Evolutionary conservation across 2,113 vertebrate genomes (phyloP), one percentile per base, ranked within the genome.

Genomic region (Probosciger aterrimus): DNA sequence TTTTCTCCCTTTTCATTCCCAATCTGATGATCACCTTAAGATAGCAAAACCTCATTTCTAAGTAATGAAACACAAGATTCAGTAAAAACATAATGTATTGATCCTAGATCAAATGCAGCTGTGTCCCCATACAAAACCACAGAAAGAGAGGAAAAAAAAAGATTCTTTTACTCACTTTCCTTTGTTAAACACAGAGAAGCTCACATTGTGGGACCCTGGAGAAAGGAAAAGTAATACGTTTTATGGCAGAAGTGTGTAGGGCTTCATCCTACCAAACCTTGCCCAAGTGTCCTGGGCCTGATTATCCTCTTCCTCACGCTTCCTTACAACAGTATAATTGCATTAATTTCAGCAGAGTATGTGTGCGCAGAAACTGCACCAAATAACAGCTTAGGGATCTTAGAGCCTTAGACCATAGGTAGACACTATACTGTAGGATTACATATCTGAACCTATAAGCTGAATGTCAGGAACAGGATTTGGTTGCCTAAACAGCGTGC

Each of bases 161-260:
- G 0, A 31, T 30, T 63, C 1, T 71, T 86, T 67, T 94, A 98
- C 98, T 97, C 92, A 98, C 98, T 94, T 98, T 95, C 98, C 98
- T 96, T 97, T 98, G 91, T 98, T 98, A 94, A 97, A 98, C 41
- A 98, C 92, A 0, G 71, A 98, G 76, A 98, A 98, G 78, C 97
- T 98, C 81, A 98, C 22, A 3, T 98, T 98, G 92, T 98, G 98
- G 63, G 98, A 98, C 46, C 98, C 98, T 98, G 82, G 65, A 64
- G 50, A n/a, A 95, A 52, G 91, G 37, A 86, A 96, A 88, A 88
- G 2, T 50, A 14, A 37, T 2, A 18, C 14, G 5, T 0, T 74
- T 96, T 71, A 88, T 30, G 19, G 18, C 19, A 87, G 37, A 50
- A 79, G 19, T 0, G 0, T 27, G 3, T 18, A 52, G 10, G 7